Conservation (phyloP, 2,888 invertebrate species). For the Synanthedon tipuliformis region DNA sequence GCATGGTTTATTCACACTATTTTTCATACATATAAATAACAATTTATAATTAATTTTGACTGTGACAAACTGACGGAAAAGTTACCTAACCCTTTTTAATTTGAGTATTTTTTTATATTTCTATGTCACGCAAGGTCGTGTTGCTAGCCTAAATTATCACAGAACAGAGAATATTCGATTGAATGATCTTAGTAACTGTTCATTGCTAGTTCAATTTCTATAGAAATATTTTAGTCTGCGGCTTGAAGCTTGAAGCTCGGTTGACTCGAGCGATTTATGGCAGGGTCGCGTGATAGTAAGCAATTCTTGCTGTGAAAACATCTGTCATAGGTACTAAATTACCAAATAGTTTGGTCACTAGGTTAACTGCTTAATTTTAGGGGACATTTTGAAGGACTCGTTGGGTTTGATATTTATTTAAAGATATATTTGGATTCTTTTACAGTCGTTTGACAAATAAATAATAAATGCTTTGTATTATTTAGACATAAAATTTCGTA, state of each 20-base stretch:
- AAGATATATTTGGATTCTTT: too few species aligned
- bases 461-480: too few species aligned
- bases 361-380: slow-evolving; percentile 38
- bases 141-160: slow-evolving; percentile 12
- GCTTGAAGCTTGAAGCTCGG: neutral
- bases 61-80: neutral
- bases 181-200: neutral
- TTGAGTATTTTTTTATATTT: slow-evolving; percentile 30
- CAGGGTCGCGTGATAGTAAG: slow-evolving; percentile 32
- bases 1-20: too few species aligned
- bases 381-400: slow-evolving; percentile 23
- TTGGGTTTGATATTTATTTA: slow-evolving; percentile 5
- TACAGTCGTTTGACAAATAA: too few species aligned
- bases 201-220: neutral
- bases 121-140: slow-evolving; percentile 44
- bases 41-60: neutral
- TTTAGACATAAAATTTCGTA: too few species aligned
- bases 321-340: slow-evolving; percentile 47
- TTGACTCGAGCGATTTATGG: slow-evolving; percentile 28
- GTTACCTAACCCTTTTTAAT: slow-evolving; percentile 27
- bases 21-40: too few species aligned
- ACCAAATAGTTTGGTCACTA: slow-evolving; percentile 34
- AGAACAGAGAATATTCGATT: neutral
- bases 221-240: slow-evolving; percentile 8
- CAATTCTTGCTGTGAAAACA: slow-evolving; percentile 43